Percentiles rank a stretch among this genome's conserved stretches.
These are phyloP conservation scores for Vireo griseus DNA, from an alignment of 2,797 vertebrate species.

Conservation along the genomic window DNA sequence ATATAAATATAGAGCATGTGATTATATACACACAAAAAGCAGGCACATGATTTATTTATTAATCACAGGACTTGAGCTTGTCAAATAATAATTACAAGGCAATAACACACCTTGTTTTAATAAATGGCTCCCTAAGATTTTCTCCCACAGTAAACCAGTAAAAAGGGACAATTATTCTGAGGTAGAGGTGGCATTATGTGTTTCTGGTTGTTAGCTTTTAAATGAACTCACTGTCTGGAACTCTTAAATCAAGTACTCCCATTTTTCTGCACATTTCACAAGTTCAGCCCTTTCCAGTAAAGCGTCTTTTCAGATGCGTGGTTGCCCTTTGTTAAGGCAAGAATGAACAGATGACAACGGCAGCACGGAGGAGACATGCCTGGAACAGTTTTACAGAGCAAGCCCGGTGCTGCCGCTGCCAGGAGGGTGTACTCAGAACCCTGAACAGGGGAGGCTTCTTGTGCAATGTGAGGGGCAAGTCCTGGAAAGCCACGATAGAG, in stretches of 20 bases:
- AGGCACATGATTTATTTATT: slow-evolving; percentile 48
- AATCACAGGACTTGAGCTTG: slow-evolving; percentile 25
- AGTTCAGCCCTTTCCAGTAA: slow-evolving; percentile 26
- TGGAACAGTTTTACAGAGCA: not conserved
- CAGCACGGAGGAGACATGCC: slow-evolving; percentile 4
- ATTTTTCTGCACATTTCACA: slow-evolving; percentile 34
- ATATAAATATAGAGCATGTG: slow-evolving; percentile 33
- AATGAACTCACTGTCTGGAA: slow-evolving; percentile 13
- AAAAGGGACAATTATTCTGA: not conserved
- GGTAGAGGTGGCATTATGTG: not conserved
- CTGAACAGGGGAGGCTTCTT: not conserved
- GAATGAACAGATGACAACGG: slow-evolving; percentile 50
- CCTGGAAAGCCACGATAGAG: not conserved
- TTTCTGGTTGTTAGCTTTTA: slow-evolving; percentile 3
- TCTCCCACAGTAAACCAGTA: slow-evolving; percentile 7
- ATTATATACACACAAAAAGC: slow-evolving; percentile 14
- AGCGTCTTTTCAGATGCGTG: not conserved
- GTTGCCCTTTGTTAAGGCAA: slow-evolving; percentile 35
- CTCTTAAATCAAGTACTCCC: not conserved
- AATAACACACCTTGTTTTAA: slow-evolving; percentile 47
- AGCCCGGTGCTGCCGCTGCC: not conserved
- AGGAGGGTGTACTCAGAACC: not conserved
- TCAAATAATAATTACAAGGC: slow-evolving; percentile 53
- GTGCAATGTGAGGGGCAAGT: not conserved
- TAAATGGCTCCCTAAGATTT: not conserved